These are phyloP conservation scores for Falco rusticolus DNA, from an alignment of 2,797 vertebrate species.

Conservation along the genomic window DNA sequence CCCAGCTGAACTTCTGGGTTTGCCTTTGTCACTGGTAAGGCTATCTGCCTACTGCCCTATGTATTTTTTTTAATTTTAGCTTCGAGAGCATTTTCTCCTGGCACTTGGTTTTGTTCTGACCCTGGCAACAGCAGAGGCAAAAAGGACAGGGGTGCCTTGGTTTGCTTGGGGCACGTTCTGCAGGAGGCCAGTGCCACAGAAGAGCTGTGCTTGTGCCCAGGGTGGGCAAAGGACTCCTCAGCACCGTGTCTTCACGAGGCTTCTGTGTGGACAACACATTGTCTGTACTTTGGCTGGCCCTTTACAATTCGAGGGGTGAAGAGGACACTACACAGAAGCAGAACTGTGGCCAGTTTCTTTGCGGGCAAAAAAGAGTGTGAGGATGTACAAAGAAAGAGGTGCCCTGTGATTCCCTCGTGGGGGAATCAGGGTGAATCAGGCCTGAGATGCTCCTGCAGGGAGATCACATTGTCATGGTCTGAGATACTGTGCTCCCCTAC, in stretches of 20 bases:
- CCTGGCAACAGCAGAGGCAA: not conserved
- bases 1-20: not conserved
- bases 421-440: not conserved
- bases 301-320: not conserved
- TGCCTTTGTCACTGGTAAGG: not conserved
- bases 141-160: not conserved
- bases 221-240: not conserved
- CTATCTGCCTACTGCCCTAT: not conserved
- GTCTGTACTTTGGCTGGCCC: not conserved
- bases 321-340: not conserved
- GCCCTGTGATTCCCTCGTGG: not conserved
- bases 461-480: not conserved
- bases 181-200: not conserved
- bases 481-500: not conserved
- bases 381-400: not conserved
- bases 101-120: not conserved
- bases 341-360: not conserved
- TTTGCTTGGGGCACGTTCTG: not conserved
- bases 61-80: not conserved
- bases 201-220: not conserved
- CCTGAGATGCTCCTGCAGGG: not conserved
- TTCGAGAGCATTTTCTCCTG: not conserved
- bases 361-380: not conserved
- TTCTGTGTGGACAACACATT: not conserved
- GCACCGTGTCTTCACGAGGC: not conserved